phyloP scores from a whole-genome alignment of 2,797 vertebrate genomes.

The Enteromius argenteus region DNA sequence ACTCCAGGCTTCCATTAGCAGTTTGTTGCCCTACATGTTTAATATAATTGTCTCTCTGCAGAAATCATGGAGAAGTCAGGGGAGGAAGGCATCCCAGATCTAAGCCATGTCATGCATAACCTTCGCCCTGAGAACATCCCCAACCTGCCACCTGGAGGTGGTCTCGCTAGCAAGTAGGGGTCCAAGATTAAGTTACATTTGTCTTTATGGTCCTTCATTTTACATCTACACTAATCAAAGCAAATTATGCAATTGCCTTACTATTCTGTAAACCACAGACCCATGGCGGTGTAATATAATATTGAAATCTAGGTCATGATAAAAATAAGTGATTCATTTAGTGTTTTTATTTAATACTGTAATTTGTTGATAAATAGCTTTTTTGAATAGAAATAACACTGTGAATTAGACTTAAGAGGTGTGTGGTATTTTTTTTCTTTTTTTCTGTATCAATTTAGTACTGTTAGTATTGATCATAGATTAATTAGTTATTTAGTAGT shows the following conservation, averaged over 20 bases:
- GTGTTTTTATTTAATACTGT: neutral
- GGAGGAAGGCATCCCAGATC: constrained; percentile 93
- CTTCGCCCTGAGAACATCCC: constrained; percentile 96
- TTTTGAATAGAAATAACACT: neutral
- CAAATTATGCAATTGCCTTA: neutral
- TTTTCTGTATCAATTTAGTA: too few species aligned
- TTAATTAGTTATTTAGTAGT: neutral
- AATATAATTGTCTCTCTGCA: constrained; percentile 69
- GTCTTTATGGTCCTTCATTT: neutral
- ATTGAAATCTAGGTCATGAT: neutral
- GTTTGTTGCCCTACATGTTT: constrained; percentile 22
- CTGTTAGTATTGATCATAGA: neutral
- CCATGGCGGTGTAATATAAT: neutral
- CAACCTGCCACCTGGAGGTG: constrained; percentile 97
- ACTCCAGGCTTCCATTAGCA: neutral
- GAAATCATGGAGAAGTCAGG: constrained; percentile 93
- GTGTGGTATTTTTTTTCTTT: neutral
- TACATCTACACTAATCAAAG: neutral
- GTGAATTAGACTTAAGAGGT: neutral
- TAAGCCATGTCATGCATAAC: constrained; percentile 95
- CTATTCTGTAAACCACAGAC: neutral
- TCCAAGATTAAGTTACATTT: constrained; percentile 8
- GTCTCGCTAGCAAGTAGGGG: constrained; percentile 95
- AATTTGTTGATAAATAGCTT: neutral
- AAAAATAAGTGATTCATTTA: neutral